phyloP scores from a whole-genome alignment of 2,113 vertebrate genomes.

The Ascaphus truei region DNA sequence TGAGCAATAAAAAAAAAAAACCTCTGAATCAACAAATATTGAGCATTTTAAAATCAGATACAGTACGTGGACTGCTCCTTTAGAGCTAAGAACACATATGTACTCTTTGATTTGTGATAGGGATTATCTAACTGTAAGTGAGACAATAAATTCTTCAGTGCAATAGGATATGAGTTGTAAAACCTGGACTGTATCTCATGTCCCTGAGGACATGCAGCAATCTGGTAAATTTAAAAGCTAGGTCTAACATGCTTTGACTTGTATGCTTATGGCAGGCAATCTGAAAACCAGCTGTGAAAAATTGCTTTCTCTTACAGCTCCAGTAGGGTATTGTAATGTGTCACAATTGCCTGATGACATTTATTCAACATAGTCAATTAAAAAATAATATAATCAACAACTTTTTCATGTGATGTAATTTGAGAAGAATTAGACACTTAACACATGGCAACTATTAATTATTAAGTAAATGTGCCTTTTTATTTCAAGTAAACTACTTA shows the following conservation, averaged over 20 bases:
- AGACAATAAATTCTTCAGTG: constrained; percentile 26
- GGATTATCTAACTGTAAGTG: constrained; percentile 22
- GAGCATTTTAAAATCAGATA: not conserved
- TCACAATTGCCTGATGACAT: no score
- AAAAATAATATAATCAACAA: no score
- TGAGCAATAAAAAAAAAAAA: not conserved
- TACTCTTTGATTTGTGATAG: constrained; percentile 6
- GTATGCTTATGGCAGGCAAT: not conserved
- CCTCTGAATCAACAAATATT: not conserved
- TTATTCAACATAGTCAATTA: no score
- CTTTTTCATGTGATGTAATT: no score
- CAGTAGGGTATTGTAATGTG: no score
- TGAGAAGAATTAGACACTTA: no score
- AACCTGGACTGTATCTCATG: constrained; percentile 20
- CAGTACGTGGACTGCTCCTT: not conserved
- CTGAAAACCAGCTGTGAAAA: no score
- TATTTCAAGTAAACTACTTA: not conserved
- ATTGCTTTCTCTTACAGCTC: no score
- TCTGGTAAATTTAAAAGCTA: constrained; percentile 25
- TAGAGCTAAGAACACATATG: constrained; percentile 17
- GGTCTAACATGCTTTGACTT: constrained; percentile 24
- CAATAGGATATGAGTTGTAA: constrained; percentile 26
- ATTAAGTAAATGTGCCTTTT: not conserved
- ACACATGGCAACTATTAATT: no score
- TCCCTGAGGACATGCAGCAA: constrained; percentile 15